Evolutionary conservation across 2,888 invertebrate genomes (phyloP), one percentile per base, ranked within the genome.

Genomic region (Tenthredo amoena): DNA sequence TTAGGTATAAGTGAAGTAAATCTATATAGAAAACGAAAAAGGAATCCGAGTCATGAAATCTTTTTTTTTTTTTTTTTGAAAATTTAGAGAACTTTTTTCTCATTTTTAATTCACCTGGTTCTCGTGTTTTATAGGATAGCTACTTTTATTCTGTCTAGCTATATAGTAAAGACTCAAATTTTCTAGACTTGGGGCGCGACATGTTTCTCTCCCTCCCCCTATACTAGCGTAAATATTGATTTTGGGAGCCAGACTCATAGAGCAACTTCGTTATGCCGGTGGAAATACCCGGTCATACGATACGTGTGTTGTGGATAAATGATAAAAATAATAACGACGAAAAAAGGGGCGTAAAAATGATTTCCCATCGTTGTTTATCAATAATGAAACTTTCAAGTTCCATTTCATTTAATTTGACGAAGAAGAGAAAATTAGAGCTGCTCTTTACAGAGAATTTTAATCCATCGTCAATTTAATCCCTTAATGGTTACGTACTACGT

Each of bases 141-240:
- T 55, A n/a, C n/a, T 62, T 3, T 26, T 26, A 62, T 62, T 62
- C 26, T 12, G 2, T 10, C 62, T 2, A 62, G 26, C 62, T 26
- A 18, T 68, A 68, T 18, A 5, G 68, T 18, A 34, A 18, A 68
- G 68, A 74, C 43, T 74, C 40, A 74, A 74, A 74, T 74, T 74
- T 74, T 74, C 72, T 74, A 74, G 40, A 74, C 72, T 12, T 74
- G 21, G 72, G 72, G 72, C 12, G 72, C 72, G 72, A 74, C 72
- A 74, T 43, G 72, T 2, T 43, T 55, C 72, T 37, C 43, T n/a
- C 21, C 21, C 31, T 34, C 68, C 34, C 34, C 34, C 12, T 12
- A 7, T 74, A 18, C 40, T 74, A 43, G 72, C 43, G 43, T 74
- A 74, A 74, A 74, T 74, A 74, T 74, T 74, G 72, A 74, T 74